Percentiles rank a stretch among this genome's conserved stretches.
Conservation (phyloP, 2,888 invertebrate genomes). For the Parochlus steinenii region DNA sequence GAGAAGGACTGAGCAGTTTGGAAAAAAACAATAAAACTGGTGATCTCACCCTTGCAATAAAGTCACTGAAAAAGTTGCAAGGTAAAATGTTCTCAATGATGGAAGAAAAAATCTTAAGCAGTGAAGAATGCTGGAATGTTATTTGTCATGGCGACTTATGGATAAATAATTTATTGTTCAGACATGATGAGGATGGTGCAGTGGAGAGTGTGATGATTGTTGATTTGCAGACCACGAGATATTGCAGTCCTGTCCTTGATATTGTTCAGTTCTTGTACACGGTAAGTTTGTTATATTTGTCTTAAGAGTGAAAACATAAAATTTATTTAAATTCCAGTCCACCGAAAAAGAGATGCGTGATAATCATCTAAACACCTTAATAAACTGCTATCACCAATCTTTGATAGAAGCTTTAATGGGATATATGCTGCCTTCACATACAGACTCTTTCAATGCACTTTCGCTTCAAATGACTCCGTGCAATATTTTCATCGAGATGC, state of each 20-base stretch:
- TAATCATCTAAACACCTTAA: constrained; percentile 20
- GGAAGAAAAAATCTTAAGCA: background rate
- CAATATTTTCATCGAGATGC: constrained; percentile 23
- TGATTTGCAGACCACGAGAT: constrained; percentile 27
- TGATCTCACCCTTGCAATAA: constrained; percentile 1
- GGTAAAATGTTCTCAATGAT: constrained; percentile 4
- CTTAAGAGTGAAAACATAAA: background rate
- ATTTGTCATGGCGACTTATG: constrained; percentile 28
- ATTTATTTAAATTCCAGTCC: constrained; percentile 24
- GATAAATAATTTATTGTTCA: constrained; percentile 29
- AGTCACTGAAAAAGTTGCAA: constrained; percentile 3
- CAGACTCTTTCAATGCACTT: background rate
- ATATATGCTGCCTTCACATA: constrained; percentile 9
- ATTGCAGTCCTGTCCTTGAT: constrained; percentile 25
- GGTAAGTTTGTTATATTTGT: background rate
- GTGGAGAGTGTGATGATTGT: constrained; percentile 22
- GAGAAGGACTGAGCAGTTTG: constrained; percentile 2
- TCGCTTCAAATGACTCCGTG: constrained; percentile 17
- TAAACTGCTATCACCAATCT: constrained; percentile 22
- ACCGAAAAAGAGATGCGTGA: constrained; percentile 23
- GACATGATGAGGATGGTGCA: constrained; percentile 11
- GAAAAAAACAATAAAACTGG: constrained; percentile 1
- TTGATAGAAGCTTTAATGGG: constrained; percentile 19
- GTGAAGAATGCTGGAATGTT: constrained; percentile 15
- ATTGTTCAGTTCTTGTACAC: constrained; percentile 22